These are phyloP conservation scores for Poliocrania exsul DNA, from an alignment of 2,797 vertebrate species.

Conservation along the genomic window DNA sequence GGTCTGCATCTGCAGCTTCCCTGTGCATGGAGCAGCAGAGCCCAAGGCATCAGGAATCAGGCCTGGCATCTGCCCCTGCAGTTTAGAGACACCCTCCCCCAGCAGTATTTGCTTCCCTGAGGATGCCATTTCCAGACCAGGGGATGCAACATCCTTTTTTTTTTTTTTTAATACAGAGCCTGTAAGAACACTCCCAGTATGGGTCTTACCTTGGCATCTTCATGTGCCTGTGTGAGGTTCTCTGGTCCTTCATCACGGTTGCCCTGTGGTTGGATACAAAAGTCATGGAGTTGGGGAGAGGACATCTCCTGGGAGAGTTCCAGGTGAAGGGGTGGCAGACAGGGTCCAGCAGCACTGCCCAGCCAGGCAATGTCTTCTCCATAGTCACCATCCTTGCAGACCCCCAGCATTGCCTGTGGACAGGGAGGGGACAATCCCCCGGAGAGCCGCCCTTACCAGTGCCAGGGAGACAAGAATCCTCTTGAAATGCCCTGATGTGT, in stretches of 20 bases:
- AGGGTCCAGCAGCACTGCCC: neutral
- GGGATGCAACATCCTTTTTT: neutral
- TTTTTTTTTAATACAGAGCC: neutral
- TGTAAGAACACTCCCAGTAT: accelerated
- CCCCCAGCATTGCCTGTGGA: neutral
- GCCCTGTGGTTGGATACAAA: slow-evolving; percentile 78
- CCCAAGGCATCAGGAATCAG: neutral
- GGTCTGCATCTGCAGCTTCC: neutral
- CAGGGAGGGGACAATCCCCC: neutral
- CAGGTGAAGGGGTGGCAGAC: neutral
- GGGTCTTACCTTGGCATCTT: slow-evolving; percentile 88
- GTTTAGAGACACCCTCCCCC: neutral
- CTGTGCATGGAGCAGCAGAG: accelerated
- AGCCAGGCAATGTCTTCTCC: neutral
- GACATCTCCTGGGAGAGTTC: neutral
- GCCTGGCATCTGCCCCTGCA: neutral
- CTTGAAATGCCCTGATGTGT: slow-evolving; percentile 93
- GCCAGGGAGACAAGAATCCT: slow-evolving; percentile 91
- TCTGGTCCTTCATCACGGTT: slow-evolving; percentile 88
- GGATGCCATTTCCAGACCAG: neutral
- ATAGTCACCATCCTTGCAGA: accelerated
- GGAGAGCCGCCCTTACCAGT: slow-evolving; percentile 78
- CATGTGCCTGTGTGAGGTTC: slow-evolving; percentile 79
- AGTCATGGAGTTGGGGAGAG: neutral
- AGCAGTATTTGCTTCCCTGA: neutral